A percentile compares a stretch with the other conserved stretches of the same genome.
phyloP scores from a whole-genome alignment of 2,797 vertebrate genomes.

The Hylomyscus alleni region DNA sequence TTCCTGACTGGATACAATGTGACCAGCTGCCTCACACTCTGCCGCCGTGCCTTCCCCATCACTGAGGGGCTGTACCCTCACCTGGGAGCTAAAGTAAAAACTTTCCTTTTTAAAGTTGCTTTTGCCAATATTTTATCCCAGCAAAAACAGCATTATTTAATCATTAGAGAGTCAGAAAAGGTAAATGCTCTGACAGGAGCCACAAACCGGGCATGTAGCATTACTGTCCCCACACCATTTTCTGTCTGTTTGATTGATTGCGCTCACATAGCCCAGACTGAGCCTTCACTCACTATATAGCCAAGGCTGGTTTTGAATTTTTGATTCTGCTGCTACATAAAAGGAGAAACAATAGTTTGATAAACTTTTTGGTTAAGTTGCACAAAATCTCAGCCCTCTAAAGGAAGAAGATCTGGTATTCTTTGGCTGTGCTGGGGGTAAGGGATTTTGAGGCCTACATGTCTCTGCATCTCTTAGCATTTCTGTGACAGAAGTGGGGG shows the following conservation, averaged over 20 bases:
- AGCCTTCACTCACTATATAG: background rate
- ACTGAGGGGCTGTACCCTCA: background rate
- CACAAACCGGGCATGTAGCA: rapidly evolving
- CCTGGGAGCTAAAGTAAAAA: background rate
- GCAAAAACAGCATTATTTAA: background rate
- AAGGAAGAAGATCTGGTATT: background rate
- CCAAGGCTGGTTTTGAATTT: background rate
- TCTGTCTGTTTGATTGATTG: background rate
- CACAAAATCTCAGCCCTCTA: background rate
- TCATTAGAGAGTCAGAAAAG: background rate
- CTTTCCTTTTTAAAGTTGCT: background rate
- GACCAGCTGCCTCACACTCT: background rate
- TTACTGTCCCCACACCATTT: background rate
- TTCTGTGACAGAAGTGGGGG: background rate
- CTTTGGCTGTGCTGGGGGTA: background rate
- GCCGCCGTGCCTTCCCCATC: background rate
- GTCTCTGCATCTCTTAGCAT: slow-evolving; percentile 76
- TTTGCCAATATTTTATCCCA: background rate
- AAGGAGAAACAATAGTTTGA: background rate
- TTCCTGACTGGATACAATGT: background rate
- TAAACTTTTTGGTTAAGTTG: background rate
- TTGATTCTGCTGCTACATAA: background rate
- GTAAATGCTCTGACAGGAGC: rapidly evolving
- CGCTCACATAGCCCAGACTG: background rate
- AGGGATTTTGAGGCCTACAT: slow-evolving; percentile 50